Conservation (phyloP, 2,113 vertebrate genomes). For the Oriolus oriolus region DNA sequence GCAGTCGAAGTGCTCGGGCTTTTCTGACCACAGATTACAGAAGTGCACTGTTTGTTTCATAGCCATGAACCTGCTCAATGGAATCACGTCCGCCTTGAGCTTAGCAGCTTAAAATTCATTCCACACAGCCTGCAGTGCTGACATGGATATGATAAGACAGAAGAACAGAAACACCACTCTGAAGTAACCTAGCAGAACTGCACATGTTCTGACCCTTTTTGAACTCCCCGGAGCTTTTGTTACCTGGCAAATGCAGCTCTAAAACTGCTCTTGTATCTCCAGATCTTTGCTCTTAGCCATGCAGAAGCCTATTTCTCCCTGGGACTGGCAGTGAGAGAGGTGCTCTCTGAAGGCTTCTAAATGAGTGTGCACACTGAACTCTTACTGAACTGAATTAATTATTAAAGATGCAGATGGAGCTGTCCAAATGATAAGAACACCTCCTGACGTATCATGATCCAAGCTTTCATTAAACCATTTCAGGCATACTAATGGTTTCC, state of each 20-base stretch:
- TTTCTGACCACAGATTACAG: constrained; percentile 66
- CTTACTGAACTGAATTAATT: constrained; percentile 97
- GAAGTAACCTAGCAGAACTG: constrained; percentile 85
- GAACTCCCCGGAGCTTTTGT: constrained; percentile 83
- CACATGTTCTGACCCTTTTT: constrained; percentile 86
- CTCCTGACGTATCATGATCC: constrained; percentile 96
- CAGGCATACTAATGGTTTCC: constrained; percentile 94
- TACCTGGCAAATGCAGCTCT: constrained; percentile 79
- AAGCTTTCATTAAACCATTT: constrained; percentile 92
- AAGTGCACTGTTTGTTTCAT: constrained; percentile 70
- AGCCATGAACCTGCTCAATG: constrained; percentile 78
- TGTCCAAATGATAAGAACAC: constrained; percentile 95
- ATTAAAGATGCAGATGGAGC: constrained; percentile 99
- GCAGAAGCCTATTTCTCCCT: constrained; percentile 86
- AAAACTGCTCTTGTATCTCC: constrained; percentile 76
- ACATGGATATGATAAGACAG: constrained; percentile 98
- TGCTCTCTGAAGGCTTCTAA: constrained; percentile 83
- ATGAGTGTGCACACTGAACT: constrained; percentile 88
- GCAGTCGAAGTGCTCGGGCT: constrained; percentile 5
- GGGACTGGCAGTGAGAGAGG: constrained; percentile 76
- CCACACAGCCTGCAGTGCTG: constrained; percentile 87
- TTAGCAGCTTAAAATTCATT: constrained; percentile 83
- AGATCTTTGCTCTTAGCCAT: constrained; percentile 89
- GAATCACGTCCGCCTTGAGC: constrained; percentile 75
- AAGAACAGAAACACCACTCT: constrained; percentile 83